These are phyloP conservation scores for Hirtodrosophila duncani DNA, from an alignment of 2,888 invertebrate species.

Conservation along the genomic window DNA sequence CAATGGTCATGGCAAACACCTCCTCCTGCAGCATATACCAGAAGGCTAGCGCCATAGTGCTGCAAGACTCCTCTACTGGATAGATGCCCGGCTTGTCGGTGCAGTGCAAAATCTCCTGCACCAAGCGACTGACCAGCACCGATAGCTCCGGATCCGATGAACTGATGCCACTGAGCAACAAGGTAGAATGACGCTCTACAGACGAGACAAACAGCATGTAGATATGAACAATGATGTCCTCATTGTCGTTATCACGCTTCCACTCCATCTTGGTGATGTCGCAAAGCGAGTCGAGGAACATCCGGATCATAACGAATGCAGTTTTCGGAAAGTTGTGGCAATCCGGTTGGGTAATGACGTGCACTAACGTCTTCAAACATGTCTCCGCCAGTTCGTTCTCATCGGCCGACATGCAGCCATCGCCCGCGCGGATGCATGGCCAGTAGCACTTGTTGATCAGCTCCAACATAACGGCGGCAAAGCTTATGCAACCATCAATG, in stretches of 20 bases:
- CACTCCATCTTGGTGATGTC: conserved; percentile 80
- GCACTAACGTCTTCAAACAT: conserved; percentile 82
- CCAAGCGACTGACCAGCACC: conserved; percentile 81
- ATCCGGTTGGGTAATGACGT: conserved; percentile 81
- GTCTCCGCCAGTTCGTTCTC: conserved; percentile 82
- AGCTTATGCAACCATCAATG: conserved; percentile 75
- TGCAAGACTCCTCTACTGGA: conserved; percentile 92
- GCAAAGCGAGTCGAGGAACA: conserved; percentile 81
- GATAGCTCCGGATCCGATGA: conserved; percentile 78
- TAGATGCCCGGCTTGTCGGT: conserved; percentile 89
- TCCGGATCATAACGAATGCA: conserved; percentile 81
- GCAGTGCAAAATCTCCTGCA: conserved; percentile 87
- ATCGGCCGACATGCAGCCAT: conserved; percentile 80
- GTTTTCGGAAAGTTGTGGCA: conserved; percentile 81
- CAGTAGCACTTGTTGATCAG: conserved; percentile 78
- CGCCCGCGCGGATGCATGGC: conserved; percentile 78
- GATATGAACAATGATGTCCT: conserved; percentile 84
- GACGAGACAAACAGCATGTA: conserved; percentile 85
- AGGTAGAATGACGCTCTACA: conserved; percentile 84
- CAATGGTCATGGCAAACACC: conserved; percentile 74
- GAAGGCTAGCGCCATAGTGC: conserved; percentile 91
- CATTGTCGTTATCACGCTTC: conserved; percentile 78
- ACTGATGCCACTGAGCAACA: conserved; percentile 77
- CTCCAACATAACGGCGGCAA: conserved; percentile 77
- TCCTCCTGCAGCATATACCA: conserved; percentile 91